Evolutionary conservation across 1,140 invertebrate species (phyloP).

Genomic region (Ceratosolen solmsi): DNA sequence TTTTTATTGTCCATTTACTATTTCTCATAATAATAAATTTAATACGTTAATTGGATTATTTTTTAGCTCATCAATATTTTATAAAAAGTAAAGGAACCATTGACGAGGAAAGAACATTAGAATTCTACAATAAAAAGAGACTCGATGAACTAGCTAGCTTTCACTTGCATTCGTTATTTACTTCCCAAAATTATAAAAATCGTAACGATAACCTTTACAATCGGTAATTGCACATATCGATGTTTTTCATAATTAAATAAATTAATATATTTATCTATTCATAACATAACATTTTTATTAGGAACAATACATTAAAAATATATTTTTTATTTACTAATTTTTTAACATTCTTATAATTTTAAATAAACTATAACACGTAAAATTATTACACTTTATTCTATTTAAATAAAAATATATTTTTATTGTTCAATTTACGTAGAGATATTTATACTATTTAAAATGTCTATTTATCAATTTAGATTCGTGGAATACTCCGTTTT

Average conservation of each 20-base stretch:
- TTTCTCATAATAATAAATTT: too few relatives aligned
- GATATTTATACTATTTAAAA: background rate
- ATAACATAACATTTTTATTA: too few relatives aligned
- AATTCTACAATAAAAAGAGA: conserved; percentile 81
- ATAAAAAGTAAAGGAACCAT: conserved; percentile 70
- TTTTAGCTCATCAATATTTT: conserved; percentile 78
- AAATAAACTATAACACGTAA: too few relatives aligned
- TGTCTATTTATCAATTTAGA: conserved; percentile 43
- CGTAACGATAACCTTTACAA: conserved; percentile 78
- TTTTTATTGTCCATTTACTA: background rate
- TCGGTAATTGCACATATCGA: conserved; percentile 67
- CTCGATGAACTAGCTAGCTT: conserved; percentile 80
- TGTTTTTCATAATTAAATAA: too few relatives aligned
- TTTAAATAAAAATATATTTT: too few relatives aligned
- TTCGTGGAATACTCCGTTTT: conserved; percentile 52
- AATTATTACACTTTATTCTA: too few relatives aligned
- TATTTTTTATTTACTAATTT: too few relatives aligned
- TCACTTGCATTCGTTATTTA: conserved; percentile 75
- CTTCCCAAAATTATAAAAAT: conserved; percentile 79
- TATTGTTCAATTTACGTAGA: too few relatives aligned
- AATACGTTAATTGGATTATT: too few relatives aligned
- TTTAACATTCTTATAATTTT: too few relatives aligned
- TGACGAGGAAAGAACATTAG: conserved; percentile 77
- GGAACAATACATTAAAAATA: too few relatives aligned
- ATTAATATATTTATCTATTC: too few relatives aligned